These are phyloP conservation scores for Capromys pilorides DNA, from an alignment of 2,797 vertebrate genomes.

Conservation along the genomic window DNA sequence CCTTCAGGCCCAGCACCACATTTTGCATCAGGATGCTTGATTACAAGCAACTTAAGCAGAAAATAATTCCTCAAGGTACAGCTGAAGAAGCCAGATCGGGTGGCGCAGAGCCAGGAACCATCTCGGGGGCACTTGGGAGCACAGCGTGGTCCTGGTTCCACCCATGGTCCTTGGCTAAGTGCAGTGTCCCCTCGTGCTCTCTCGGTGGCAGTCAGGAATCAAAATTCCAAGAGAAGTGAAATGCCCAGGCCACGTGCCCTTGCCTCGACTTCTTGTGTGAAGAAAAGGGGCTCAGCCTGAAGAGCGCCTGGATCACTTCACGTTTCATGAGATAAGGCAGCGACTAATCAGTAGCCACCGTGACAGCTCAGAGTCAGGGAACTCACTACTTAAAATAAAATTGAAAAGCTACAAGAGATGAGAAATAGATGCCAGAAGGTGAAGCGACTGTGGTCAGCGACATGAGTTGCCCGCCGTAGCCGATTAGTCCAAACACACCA, in stretches of 20 bases:
- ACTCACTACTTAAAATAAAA: not conserved
- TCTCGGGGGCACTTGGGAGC: not conserved
- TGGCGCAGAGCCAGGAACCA: not conserved
- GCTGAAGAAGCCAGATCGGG: not conserved
- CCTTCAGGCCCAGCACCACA: not conserved
- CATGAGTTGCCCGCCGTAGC: not conserved
- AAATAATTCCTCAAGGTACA: not conserved
- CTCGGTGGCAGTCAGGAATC: constrained; percentile 9
- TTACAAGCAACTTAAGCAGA: constrained; percentile 29
- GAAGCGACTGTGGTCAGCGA: not conserved
- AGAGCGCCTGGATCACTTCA: not conserved
- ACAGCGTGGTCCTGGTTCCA: constrained; percentile 14
- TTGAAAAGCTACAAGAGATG: not conserved
- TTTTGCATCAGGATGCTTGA: not conserved
- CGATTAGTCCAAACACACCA: not conserved
- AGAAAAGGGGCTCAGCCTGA: not conserved
- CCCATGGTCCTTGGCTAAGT: not conserved
- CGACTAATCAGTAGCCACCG: not conserved
- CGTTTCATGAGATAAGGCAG: not conserved
- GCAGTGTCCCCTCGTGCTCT: not conserved
- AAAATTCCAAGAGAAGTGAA: not conserved
- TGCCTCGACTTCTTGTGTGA: not conserved
- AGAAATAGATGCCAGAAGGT: not conserved
- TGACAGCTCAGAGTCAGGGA: not conserved
- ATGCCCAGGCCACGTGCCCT: not conserved